A percentile compares a stretch with the other conserved stretches of the same genome.
phyloP scores from a whole-genome alignment of 2,888 invertebrate species.

The Cataglyphis cursor region DNA sequence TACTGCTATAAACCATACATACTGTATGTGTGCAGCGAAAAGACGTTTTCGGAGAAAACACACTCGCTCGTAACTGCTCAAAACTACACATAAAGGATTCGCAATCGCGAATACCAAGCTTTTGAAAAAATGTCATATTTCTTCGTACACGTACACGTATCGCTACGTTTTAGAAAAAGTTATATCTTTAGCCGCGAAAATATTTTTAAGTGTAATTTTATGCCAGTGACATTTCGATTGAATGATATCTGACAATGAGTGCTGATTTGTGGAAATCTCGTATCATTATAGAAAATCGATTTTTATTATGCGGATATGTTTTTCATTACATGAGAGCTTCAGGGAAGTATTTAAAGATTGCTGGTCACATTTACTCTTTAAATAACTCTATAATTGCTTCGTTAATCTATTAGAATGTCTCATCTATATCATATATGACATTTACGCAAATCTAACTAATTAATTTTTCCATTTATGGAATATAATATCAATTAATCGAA shows the following conservation, averaged over 20 bases:
- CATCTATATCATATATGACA: not conserved
- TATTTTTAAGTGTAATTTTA: not conserved
- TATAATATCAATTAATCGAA: slow-evolving; percentile 11
- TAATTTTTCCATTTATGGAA: slow-evolving; percentile 1
- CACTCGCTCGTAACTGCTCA: not conserved
- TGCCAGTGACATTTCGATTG: not conserved
- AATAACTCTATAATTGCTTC: slow-evolving; percentile 14
- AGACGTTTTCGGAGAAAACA: slow-evolving; percentile 22
- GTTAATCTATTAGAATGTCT: slow-evolving; percentile 9
- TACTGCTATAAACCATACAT: slow-evolving; percentile 71
- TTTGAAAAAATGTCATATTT: not conserved
- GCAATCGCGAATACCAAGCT: not conserved
- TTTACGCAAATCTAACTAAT: slow-evolving; percentile 1
- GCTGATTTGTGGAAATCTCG: not conserved
- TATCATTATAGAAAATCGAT: not conserved
- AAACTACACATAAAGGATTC: slow-evolving; percentile 7
- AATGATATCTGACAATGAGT: not conserved
- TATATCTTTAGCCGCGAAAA: not conserved
- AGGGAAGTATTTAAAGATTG: not conserved
- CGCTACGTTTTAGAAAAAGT: not conserved
- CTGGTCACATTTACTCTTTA: not conserved
- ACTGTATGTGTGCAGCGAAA: slow-evolving; percentile 31
- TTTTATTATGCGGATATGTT: slow-evolving; percentile 13
- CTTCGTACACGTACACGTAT: not conserved
- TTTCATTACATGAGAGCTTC: not conserved